Conservation (phyloP, 2,888 invertebrate genomes). For the Coenonympha glycerion region DNA sequence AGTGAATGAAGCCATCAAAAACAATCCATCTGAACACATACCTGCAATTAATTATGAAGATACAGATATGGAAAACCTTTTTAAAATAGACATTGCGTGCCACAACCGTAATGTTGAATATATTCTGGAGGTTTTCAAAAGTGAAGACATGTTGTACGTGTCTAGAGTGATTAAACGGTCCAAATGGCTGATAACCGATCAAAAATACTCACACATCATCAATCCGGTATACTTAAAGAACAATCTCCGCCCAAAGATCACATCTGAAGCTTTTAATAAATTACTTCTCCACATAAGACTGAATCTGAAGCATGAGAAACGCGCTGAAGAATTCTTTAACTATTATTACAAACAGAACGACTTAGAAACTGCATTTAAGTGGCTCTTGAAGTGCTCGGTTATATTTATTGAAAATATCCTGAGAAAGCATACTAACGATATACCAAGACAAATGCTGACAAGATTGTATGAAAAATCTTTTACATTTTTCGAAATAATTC, state of each 20-base stretch:
- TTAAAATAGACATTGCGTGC: constrained; percentile 53
- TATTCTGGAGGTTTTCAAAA: constrained; percentile 46
- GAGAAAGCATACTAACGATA: constrained; percentile 26
- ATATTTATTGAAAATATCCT: constrained; percentile 43
- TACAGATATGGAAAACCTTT: constrained; percentile 44
- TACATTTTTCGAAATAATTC: background rate
- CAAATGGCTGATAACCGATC: constrained; percentile 52
- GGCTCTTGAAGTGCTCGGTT: constrained; percentile 53
- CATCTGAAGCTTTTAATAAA: constrained; percentile 46
- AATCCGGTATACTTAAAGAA: constrained; percentile 50
- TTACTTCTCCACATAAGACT: constrained; percentile 48
- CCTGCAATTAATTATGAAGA: constrained; percentile 34
- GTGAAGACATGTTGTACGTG: constrained; percentile 51
- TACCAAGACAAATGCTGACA: constrained; percentile 8
- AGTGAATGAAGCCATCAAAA: constrained; percentile 34
- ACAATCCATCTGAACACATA: constrained; percentile 24
- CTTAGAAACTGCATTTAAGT: constrained; percentile 39
- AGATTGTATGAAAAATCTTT: constrained; percentile 6
- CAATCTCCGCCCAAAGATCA: constrained; percentile 49
- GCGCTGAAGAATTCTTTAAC: constrained; percentile 52
- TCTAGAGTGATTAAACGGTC: constrained; percentile 50
- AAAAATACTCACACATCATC: constrained; percentile 48
- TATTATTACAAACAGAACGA: constrained; percentile 39
- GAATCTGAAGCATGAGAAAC: constrained; percentile 43
- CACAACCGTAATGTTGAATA: constrained; percentile 44